phyloP scores from a whole-genome alignment of 2,113 vertebrate species.

The Isurus oxyrinchus region DNA sequence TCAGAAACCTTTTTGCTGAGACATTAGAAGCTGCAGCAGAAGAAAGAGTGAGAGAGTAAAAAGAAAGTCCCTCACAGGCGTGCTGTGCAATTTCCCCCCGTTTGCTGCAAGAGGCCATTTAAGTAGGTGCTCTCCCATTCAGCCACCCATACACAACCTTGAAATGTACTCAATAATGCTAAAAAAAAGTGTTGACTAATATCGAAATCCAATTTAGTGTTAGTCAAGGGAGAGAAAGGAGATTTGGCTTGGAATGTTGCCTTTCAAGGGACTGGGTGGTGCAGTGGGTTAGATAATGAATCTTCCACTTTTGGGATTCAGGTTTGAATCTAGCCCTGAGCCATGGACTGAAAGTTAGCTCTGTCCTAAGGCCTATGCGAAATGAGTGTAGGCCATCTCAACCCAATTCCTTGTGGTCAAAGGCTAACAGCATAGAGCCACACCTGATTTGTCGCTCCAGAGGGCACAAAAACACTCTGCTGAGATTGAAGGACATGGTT shows the following conservation, averaged over 20 bases:
- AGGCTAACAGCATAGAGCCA: slow-evolving; percentile 44
- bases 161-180: slow-evolving; percentile 7
- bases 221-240: neutral
- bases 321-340: slow-evolving; percentile 41
- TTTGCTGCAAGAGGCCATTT: slow-evolving; percentile 19
- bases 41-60: neutral
- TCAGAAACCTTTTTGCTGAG: neutral
- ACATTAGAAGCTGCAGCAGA: neutral
- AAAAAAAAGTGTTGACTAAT: neutral
- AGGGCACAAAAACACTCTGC: slow-evolving; percentile 45
- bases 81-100: neutral
- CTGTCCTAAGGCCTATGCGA: neutral
- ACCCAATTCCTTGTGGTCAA: neutral
- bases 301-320: slow-evolving; percentile 34
- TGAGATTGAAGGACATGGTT: slow-evolving; percentile 61
- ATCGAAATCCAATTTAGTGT: neutral
- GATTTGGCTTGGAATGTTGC: neutral
- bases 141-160: neutral
- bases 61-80: neutral
- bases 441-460: slow-evolving; percentile 48
- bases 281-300: neutral
- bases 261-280: neutral
- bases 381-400: neutral
- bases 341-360: neutral
- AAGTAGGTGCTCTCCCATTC: neutral